Percentiles rank a stretch among this genome's conserved stretches.
phyloP scores from a whole-genome alignment of 2,888 invertebrate genomes.

The Meiosimyza platycephala region DNA sequence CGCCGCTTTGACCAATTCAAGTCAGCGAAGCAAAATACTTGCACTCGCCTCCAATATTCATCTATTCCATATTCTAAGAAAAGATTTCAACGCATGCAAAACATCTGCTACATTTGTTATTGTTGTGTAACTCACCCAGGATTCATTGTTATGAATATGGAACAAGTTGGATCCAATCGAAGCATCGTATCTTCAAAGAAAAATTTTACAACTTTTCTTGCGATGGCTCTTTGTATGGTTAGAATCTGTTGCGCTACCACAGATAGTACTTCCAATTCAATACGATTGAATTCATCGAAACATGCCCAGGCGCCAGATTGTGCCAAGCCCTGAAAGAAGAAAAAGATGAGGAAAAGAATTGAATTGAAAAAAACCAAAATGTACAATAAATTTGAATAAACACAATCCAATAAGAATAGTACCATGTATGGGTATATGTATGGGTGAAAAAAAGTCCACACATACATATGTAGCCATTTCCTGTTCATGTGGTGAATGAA shows the following conservation, averaged over 20 bases:
- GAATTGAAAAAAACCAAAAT: conserved; percentile 2
- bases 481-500: conserved; percentile 14
- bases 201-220: conserved; percentile 82
- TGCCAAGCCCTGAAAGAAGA: conserved; percentile 77
- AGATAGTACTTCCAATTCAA: conserved; percentile 90
- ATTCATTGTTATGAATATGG: conserved; percentile 94
- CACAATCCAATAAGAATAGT: neutral
- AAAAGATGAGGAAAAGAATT: conserved; percentile 5
- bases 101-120: neutral
- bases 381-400: conserved; percentile 2
- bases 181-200: conserved; percentile 92
- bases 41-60: too few relatives aligned
- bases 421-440: conserved; percentile 1
- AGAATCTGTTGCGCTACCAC: conserved; percentile 95
- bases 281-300: conserved; percentile 95
- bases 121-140: conserved; percentile 76
- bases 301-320: conserved; percentile 95
- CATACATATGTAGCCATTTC: too few relatives aligned
- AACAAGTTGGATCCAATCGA: conserved; percentile 87
- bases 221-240: conserved; percentile 89
- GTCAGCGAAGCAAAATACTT: too few relatives aligned
- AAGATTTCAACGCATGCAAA: too few relatives aligned
- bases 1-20: too few relatives aligned
- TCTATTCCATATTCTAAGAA: too few relatives aligned
- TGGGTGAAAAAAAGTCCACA: too few relatives aligned